Conservation (phyloP, 2,113 vertebrate species). For the Ptilonorhynchus violaceus region DNA sequence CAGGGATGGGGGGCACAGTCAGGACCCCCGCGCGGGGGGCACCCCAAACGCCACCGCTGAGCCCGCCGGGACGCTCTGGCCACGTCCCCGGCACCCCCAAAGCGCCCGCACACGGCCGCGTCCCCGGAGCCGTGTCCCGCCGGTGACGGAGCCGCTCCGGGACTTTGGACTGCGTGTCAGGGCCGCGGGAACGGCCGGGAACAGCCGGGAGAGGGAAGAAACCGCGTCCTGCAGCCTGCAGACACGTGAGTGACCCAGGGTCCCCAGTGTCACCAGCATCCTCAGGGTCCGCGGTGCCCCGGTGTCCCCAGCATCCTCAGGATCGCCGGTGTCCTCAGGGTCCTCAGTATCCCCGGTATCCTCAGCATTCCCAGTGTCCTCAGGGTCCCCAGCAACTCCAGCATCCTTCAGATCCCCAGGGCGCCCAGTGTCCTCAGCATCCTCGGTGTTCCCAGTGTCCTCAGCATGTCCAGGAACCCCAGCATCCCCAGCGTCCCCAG, state of each 20-base stretch:
- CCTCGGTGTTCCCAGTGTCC: no score
- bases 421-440: neutral
- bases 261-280: accelerated
- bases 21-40: neutral
- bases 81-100: neutral
- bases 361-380: accelerated
- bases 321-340: accelerated
- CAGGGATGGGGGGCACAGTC: neutral
- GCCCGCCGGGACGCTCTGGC: neutral
- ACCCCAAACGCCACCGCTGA: neutral
- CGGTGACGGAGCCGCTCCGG: neutral
- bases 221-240: accelerated
- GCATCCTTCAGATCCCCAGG: neutral
- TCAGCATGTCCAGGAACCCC: neutral
- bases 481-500: neutral
- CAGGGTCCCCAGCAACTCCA: neutral
- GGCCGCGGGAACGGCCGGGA: neutral
- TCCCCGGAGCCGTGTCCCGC: neutral
- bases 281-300: accelerated
- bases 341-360: accelerated
- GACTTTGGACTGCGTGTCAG: accelerated
- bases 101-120: no score
- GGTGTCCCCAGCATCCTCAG: neutral
- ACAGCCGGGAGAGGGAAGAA: neutral
- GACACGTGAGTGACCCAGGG: neutral